A percentile compares a stretch with the other conserved stretches of the same genome.
These are phyloP conservation scores for Heliothis virescens DNA, from an alignment of 1,140 invertebrate genomes.

Conservation along the genomic window DNA sequence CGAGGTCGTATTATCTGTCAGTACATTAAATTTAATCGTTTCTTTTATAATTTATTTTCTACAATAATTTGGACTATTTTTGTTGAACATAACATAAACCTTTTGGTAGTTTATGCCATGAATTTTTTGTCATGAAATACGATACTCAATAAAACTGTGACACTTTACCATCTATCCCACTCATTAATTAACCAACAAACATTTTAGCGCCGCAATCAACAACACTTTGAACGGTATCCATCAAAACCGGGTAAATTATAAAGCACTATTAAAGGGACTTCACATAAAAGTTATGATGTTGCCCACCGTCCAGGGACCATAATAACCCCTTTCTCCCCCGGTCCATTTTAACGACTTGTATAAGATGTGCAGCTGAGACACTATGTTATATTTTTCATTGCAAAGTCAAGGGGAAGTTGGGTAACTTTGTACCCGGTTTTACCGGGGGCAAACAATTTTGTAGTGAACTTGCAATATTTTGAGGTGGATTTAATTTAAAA, in stretches of 20 bases:
- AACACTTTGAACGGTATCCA: conserved; percentile 9
- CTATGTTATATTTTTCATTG: conserved; percentile 39
- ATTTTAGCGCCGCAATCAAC: conserved; percentile 25
- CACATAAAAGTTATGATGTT: conserved; percentile 32
- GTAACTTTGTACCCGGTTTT: conserved; percentile 24
- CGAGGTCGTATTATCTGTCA: not conserved
- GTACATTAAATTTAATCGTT: no score
- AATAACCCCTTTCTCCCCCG: conserved; percentile 24
- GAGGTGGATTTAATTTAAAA: not conserved
- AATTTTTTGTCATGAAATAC: no score
- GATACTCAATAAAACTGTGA: not conserved
- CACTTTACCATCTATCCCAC: no score
- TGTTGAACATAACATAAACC: no score
- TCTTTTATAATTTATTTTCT: no score
- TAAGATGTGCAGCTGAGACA: conserved; percentile 42
- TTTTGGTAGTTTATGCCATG: no score
- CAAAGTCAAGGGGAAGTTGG: conserved; percentile 35
- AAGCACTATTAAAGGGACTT: conserved; percentile 35
- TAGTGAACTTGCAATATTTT: conserved; percentile 12
- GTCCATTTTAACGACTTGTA: conserved; percentile 39
- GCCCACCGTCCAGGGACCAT: conserved; percentile 10
- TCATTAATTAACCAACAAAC: conserved; percentile 27
- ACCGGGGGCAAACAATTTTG: conserved; percentile 15
- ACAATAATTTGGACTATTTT: no score
- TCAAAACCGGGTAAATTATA: conserved; percentile 31